A percentile compares a stretch with the other conserved stretches of the same genome.
Conservation (phyloP, 2,113 vertebrate species). For the Neotoma lepida region DNA sequence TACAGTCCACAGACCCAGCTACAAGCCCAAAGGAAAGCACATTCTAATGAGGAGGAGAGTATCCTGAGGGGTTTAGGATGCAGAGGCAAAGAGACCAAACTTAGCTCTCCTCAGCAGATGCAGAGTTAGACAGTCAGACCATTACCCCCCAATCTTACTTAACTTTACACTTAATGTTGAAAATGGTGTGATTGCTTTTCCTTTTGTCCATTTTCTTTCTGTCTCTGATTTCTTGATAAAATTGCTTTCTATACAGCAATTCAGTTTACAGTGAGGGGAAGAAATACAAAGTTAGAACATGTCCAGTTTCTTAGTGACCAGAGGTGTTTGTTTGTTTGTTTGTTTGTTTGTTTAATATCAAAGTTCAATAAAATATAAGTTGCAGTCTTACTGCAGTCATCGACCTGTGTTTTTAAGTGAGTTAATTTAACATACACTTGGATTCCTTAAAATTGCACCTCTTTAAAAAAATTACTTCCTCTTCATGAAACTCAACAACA, state of each 20-base stretch:
- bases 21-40: not conserved
- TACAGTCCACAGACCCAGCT: not conserved
- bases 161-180: not conserved
- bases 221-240: not conserved
- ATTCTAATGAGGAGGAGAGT: not conserved
- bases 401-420: not conserved
- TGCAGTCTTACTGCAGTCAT: not conserved
- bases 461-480: constrained; percentile 13
- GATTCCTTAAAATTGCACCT: not conserved
- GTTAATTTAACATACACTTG: not conserved
- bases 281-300: not conserved
- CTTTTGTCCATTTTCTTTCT: not conserved
- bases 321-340: not conserved
- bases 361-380: not conserved
- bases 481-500: constrained; percentile 6
- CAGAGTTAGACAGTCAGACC: not conserved
- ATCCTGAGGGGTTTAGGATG: not conserved
- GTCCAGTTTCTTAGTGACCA: not conserved
- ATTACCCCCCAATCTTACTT: not conserved
- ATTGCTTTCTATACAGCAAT: not conserved
- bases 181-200: not conserved
- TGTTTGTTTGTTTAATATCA: not conserved
- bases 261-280: not conserved
- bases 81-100: accelerated
- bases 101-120: not conserved